Evolutionary conservation across 2,113 vertebrate genomes (phyloP).

Genomic region (Limanda limanda): DNA sequence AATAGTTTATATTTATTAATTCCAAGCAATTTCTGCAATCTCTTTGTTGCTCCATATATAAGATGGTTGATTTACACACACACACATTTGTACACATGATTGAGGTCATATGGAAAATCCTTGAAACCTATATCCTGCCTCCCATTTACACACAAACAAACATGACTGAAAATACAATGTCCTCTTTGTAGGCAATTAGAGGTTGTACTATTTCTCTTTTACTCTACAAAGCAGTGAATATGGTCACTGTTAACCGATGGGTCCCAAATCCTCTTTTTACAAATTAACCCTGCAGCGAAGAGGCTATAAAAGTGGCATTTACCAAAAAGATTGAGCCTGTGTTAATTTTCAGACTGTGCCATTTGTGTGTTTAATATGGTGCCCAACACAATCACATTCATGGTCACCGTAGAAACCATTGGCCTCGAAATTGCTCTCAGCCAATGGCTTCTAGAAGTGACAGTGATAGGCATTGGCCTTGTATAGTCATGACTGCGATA

Average conservation of each 20-base stretch:
- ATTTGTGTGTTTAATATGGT: conserved; percentile 9
- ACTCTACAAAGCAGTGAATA: not conserved
- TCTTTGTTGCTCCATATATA: not conserved
- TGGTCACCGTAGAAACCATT: conserved; percentile 46
- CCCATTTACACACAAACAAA: not conserved
- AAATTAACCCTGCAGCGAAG: not conserved
- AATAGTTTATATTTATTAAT: not conserved
- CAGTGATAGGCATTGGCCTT: conserved; percentile 56
- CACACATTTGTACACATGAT: not conserved
- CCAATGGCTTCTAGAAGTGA: conserved; percentile 49
- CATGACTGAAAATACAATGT: not conserved
- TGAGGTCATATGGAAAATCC: not conserved
- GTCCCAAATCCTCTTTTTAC: conserved; percentile 17
- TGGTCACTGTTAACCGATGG: not conserved
- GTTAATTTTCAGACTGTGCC: conserved; percentile 7
- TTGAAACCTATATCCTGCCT: not conserved
- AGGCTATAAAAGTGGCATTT: not conserved
- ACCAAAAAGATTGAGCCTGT: not conserved
- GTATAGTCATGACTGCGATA: conserved; percentile 56
- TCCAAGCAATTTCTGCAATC: not conserved
- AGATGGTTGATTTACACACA: not conserved
- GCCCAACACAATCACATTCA: conserved; percentile 25
- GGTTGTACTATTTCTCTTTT: not conserved
- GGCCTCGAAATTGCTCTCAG: conserved; percentile 51
- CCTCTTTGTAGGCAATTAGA: not conserved